Evolutionary conservation across 2,888 invertebrate genomes (phyloP).

Genomic region (Cremastobaeus sp.): DNA sequence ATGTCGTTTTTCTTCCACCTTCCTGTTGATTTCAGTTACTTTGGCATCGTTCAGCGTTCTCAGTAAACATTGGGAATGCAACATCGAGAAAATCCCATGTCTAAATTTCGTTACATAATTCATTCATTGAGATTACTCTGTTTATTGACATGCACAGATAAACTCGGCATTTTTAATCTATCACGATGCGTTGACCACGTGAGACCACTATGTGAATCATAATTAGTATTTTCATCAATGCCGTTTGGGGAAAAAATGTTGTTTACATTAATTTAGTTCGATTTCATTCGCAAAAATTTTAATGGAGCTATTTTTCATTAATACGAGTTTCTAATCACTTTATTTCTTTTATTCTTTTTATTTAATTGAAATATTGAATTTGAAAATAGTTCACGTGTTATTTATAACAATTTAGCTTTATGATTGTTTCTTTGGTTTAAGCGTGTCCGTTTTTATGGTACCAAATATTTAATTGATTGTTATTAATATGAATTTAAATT

Average conservation of each 20-base stretch:
- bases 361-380: too few species aligned
- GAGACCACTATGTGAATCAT: constrained; percentile 29
- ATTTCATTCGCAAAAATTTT: too few species aligned
- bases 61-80: not conserved
- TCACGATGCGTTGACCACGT: constrained; percentile 23
- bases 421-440: not conserved
- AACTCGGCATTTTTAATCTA: constrained; percentile 37
- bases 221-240: constrained; percentile 32
- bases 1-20: too few species aligned
- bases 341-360: too few species aligned
- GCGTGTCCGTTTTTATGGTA: too few species aligned
- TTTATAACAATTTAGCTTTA: too few species aligned
- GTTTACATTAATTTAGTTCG: constrained; percentile 17
- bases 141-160: constrained; percentile 40
- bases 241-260: constrained; percentile 15
- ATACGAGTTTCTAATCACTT: too few species aligned
- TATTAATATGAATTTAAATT: too few species aligned
- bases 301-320: too few species aligned
- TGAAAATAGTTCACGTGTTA: too few species aligned
- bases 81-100: not conserved
- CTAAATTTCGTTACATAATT: constrained; percentile 37
- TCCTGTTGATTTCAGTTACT: not conserved
- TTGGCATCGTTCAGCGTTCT: not conserved
- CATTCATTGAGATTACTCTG: constrained; percentile 45
- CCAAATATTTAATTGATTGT: too few species aligned